Conservation (phyloP, 2,888 invertebrate species). For the Megaustenia siamemsis region DNA sequence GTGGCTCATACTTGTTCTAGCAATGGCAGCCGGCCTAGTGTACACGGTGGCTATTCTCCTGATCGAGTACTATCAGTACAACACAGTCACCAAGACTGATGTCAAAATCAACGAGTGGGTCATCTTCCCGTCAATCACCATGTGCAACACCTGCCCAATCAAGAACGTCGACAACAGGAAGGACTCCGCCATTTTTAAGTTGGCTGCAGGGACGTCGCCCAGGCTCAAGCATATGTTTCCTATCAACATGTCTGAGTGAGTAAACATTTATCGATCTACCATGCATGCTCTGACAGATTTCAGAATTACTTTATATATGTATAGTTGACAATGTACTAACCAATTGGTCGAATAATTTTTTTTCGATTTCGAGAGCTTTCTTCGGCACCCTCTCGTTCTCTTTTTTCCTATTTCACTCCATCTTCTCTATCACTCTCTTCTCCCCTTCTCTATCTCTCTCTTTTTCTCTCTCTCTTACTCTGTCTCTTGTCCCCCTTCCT, state of each 20-base stretch:
- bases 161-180: not conserved
- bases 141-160: constrained; percentile 44
- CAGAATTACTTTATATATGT: too few relatives aligned
- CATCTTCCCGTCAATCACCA: constrained; percentile 42
- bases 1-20: constrained; percentile 32
- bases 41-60: constrained; percentile 20
- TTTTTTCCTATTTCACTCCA: not conserved
- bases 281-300: too few relatives aligned
- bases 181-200: not conserved
- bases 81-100: constrained; percentile 40
- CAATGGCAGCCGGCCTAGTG: constrained; percentile 11
- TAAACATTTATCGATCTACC: too few relatives aligned
- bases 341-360: not conserved
- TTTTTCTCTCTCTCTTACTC: constrained; percentile 5
- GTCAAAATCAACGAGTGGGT: constrained; percentile 14
- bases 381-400: too few relatives aligned
- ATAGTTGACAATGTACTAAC: not conserved
- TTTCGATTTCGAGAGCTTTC: too few relatives aligned
- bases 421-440: not conserved
- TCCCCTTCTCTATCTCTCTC: too few relatives aligned
- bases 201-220: not conserved
- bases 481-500: not conserved
- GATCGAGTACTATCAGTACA: constrained; percentile 33
- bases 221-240: not conserved
- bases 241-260: constrained; percentile 36